Evolutionary conservation across 2,888 invertebrate species (phyloP).

Genomic region (Cabera pusaria): DNA sequence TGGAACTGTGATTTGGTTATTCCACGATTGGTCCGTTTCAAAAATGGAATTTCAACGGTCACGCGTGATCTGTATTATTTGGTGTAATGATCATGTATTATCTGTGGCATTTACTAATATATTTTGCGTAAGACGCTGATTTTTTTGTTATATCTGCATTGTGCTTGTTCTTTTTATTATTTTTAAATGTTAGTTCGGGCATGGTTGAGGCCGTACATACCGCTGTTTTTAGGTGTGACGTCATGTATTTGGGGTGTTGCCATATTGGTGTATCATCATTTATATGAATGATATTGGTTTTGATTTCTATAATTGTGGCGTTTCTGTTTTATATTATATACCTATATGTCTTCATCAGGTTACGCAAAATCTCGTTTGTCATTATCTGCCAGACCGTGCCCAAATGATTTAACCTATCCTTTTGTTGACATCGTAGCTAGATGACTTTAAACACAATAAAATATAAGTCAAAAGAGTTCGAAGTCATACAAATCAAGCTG

Average conservation of each 20-base stretch:
- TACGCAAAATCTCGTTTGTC: too few relatives aligned
- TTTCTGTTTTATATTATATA: too few relatives aligned
- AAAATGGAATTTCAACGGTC: constrained; percentile 41
- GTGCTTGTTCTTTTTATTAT: constrained; percentile 48
- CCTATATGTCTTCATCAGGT: too few relatives aligned
- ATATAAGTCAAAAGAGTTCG: too few relatives aligned
- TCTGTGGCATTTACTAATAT: constrained; percentile 65
- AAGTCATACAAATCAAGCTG: too few relatives aligned
- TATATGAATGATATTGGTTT: constrained; percentile 55
- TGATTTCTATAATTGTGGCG: constrained; percentile 36
- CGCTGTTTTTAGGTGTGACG: constrained; percentile 94
- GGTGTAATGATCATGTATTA: constrained; percentile 64
- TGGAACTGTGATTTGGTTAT: constrained; percentile 69
- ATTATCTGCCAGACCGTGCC: too few relatives aligned
- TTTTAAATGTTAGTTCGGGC: constrained; percentile 74
- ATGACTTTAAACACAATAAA: too few relatives aligned
- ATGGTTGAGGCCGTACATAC: constrained; percentile 86
- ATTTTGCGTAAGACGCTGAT: constrained; percentile 56
- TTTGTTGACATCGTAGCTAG: too few relatives aligned
- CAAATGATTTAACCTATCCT: too few relatives aligned
- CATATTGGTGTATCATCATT: constrained; percentile 73
- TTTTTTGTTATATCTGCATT: constrained; percentile 52
- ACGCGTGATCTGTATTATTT: constrained; percentile 26
- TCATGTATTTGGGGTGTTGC: constrained; percentile 93
- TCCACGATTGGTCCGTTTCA: constrained; percentile 44